phyloP scores from a whole-genome alignment of 2,113 vertebrate species.

The Rhadina sibilatrix region DNA sequence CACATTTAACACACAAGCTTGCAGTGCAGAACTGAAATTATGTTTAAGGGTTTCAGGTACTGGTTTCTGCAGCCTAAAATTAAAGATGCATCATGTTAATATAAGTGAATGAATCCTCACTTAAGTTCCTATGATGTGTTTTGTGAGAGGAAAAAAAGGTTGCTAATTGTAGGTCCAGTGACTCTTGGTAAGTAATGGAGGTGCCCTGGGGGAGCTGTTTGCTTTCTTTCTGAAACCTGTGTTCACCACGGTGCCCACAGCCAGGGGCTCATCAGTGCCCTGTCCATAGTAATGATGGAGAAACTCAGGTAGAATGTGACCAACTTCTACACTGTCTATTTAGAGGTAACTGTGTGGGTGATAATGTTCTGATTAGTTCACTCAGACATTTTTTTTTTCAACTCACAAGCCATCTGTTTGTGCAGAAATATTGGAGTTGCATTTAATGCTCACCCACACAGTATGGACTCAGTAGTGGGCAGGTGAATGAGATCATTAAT shows the following conservation, averaged over 20 bases:
- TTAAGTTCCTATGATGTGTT: background rate
- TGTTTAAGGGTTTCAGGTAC: background rate
- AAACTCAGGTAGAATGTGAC: background rate
- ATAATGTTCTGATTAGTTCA: background rate
- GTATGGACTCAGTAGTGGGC: background rate
- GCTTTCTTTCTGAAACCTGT: background rate
- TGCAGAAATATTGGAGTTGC: background rate
- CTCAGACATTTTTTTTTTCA: background rate
- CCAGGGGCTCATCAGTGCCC: background rate
- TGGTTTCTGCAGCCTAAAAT: background rate
- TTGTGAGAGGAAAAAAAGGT: background rate
- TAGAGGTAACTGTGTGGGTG: background rate
- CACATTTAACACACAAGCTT: background rate
- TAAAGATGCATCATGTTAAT: background rate
- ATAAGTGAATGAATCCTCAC: background rate
- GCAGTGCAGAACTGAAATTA: background rate
- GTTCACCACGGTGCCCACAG: background rate
- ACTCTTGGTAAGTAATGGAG: background rate
- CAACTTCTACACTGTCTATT: background rate
- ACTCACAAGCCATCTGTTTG: constrained; percentile 22
- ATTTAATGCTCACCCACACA: background rate
- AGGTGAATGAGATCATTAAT: constrained; percentile 37
- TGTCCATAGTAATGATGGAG: background rate
- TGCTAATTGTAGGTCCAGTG: background rate
- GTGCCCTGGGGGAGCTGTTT: background rate